These are phyloP conservation scores for Pyrocephalus nanus DNA, from an alignment of 2,797 vertebrate species.

Conservation along the genomic window DNA sequence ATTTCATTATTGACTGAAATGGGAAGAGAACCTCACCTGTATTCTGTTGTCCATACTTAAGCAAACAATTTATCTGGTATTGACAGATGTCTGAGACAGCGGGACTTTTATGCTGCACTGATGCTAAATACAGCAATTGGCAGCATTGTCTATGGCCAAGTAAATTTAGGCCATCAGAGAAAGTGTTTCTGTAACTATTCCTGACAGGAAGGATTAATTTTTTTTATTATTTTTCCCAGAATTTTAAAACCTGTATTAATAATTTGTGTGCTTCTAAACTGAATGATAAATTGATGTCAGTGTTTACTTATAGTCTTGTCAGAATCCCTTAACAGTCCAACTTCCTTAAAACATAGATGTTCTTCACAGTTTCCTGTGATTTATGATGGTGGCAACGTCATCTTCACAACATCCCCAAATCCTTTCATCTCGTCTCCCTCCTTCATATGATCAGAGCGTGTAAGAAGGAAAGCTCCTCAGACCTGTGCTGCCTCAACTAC, in stretches of 20 bases:
- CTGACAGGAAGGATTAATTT: constrained; percentile 9
- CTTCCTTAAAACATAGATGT: not conserved
- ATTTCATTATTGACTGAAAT: constrained; percentile 2
- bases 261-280: not conserved
- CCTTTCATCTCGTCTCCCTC: not conserved
- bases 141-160: constrained; percentile 9
- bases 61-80: constrained; percentile 29
- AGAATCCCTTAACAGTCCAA: not conserved
- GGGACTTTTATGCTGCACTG: constrained; percentile 3
- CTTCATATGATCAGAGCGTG: not conserved
- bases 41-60: not conserved
- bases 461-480: not conserved
- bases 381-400: not conserved
- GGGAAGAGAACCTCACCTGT: constrained; percentile 18
- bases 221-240: not conserved
- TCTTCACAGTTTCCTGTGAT: not conserved
- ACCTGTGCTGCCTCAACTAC: not conserved
- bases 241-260: not conserved
- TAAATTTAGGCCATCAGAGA: constrained; percentile 4
- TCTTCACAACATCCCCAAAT: not conserved
- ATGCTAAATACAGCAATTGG: constrained; percentile 43
- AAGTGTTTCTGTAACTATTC: not conserved
- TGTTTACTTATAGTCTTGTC: not conserved
- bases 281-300: not conserved
- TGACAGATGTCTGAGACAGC: constrained; percentile 30